phyloP scores from a whole-genome alignment of 2,888 invertebrate species.

The Salticus scenicus region DNA sequence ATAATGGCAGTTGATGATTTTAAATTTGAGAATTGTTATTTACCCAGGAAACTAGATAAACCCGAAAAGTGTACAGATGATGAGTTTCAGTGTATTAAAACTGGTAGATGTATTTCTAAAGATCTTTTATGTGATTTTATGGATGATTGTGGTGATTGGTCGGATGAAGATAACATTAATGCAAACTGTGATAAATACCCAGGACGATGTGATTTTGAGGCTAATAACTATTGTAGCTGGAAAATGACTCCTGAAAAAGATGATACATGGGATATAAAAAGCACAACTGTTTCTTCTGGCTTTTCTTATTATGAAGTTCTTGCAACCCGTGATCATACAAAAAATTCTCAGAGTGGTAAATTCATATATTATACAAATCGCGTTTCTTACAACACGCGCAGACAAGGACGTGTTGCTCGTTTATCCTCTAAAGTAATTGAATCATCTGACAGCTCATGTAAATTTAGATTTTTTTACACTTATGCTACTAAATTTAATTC shows the following conservation, averaged over 20 bases:
- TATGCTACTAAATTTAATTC: slow-evolving; percentile 46
- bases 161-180: slow-evolving; percentile 52
- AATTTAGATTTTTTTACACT: slow-evolving; percentile 65
- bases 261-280: slow-evolving; percentile 12
- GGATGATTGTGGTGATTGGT: slow-evolving; percentile 69
- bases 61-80: slow-evolving; percentile 32
- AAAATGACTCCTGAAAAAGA: slow-evolving; percentile 27
- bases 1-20: slow-evolving; percentile 69
- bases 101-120: slow-evolving; percentile 55
- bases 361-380: slow-evolving; percentile 35
- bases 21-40: slow-evolving; percentile 51
- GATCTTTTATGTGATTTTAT: slow-evolving; percentile 61
- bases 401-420: slow-evolving; percentile 40
- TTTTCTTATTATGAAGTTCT: slow-evolving; percentile 6
- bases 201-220: slow-evolving; percentile 67
- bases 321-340: slow-evolving; percentile 57
- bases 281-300: neutral
- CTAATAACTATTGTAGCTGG: slow-evolving; percentile 60
- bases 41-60: slow-evolving; percentile 30
- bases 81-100: slow-evolving; percentile 41
- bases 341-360: slow-evolving; percentile 55
- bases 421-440: slow-evolving; percentile 59
- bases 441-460: slow-evolving; percentile 30
- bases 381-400: neutral
- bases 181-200: slow-evolving; percentile 55